Conservation (phyloP, 2,113 vertebrate genomes). For the Motacilla tschutschensis region DNA sequence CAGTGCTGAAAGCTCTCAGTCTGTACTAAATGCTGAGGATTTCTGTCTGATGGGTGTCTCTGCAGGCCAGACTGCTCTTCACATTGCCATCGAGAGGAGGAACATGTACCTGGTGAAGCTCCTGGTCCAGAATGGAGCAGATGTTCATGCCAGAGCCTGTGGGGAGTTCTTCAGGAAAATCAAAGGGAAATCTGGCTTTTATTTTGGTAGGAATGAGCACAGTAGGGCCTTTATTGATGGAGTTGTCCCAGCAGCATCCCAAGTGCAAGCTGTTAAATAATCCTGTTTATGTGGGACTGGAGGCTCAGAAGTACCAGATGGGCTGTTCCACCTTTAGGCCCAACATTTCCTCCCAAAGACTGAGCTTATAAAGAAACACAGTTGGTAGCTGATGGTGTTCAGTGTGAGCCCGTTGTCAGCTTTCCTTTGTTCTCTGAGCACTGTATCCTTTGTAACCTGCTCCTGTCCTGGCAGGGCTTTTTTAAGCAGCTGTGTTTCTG, state of each 20-base stretch:
- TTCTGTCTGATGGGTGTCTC: conserved; percentile 1
- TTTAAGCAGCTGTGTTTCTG: neutral
- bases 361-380: neutral
- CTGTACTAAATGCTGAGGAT: neutral
- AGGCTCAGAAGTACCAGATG: neutral
- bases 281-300: neutral
- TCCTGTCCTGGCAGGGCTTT: neutral
- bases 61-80: conserved; percentile 91
- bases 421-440: neutral
- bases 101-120: conserved; percentile 83
- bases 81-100: conserved; percentile 93
- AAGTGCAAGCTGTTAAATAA: conserved; percentile 17
- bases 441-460: neutral
- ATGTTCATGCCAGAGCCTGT: conserved; percentile 87
- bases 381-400: neutral
- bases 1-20: neutral
- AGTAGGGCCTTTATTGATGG: neutral
- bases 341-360: neutral
- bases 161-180: conserved; percentile 92
- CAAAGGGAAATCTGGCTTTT: conserved; percentile 84
- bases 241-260: neutral
- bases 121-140: conserved; percentile 86
- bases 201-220: conserved; percentile 85
- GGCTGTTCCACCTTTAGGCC: neutral
- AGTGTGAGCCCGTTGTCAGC: neutral